Base-by-base conservation (phyloP, 2,113 vertebrate genomes). In the Dicrurus megarhynchus region DNA sequence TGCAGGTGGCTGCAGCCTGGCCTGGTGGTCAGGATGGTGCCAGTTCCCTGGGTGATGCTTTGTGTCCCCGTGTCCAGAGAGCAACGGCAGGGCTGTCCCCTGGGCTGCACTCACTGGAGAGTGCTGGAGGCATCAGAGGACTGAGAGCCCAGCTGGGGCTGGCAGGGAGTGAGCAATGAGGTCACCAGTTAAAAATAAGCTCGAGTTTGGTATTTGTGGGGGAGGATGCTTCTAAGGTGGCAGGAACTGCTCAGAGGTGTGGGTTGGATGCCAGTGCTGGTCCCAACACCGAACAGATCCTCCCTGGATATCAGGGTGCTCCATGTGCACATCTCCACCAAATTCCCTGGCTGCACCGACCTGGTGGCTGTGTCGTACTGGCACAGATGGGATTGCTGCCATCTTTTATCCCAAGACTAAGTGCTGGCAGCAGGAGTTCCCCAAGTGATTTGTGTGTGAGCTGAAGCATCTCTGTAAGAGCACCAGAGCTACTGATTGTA, bases 291-390 rank as follows among this genome's bases (percentile, higher is more conserved):
- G 27, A 46, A 37, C 23, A 50, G 39, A 23, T 44, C 63, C 23
- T 63, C 27, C 17, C 28, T 55, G 64, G 42, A 17, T 59, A 23
- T 28, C 50, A 41, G 32, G 53, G 12, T 52, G 22, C 35, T 74
- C 64, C 24, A 5, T 22, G 21, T 24, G 16, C 18, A 12, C 6
- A 3, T 55, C 42, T 46, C 46, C 44, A 37, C 18, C 2, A 4
- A 23, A 39, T n/a, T 79, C 52, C 52, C 33, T 1, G 6, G 18
- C 75, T 47, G 22, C 3, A 4, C 41, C 0, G 1, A 10, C 37
- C 64, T 65, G 73, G 42, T 0, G 1, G 67, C 67, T 53, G 33
- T 11, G 7, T 27, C 37, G 1, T 2, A 1, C 42, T 1, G 4
- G 52, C 60, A 32, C 23, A 32, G 79, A 28, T 4, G 3, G 46